Conservation (phyloP, 2,888 invertebrate genomes). For the Apotomis capreana region DNA sequence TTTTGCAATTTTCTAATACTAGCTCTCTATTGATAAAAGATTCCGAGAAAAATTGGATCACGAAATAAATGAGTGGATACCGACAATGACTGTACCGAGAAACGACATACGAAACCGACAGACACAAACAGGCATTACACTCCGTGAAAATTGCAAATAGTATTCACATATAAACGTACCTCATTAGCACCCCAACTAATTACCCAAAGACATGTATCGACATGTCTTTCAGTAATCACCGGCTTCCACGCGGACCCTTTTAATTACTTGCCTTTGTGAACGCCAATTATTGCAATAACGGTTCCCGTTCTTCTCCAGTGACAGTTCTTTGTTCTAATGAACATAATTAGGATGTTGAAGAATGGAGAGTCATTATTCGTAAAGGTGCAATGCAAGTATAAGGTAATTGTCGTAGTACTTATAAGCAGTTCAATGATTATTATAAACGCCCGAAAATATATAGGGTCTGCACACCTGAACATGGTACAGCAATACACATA, state of each 20-base stretch:
- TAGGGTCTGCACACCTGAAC: not conserved
- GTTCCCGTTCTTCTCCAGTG: constrained; percentile 60
- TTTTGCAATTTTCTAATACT: too few relatives aligned
- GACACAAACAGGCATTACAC: not conserved
- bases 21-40: too few relatives aligned
- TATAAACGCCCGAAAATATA: not conserved
- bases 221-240: constrained; percentile 62
- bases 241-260: constrained; percentile 73
- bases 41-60: too few relatives aligned
- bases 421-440: not conserved
- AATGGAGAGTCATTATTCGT: constrained; percentile 24
- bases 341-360: constrained; percentile 52
- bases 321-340: constrained; percentile 57
- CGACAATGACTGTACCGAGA: too few relatives aligned
- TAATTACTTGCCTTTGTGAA: constrained; percentile 68
- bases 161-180: not conserved
- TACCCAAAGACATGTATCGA: constrained; percentile 39
- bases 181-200: constrained; percentile 33
- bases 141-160: too few relatives aligned
- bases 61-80: too few relatives aligned
- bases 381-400: constrained; percentile 9
- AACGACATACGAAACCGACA: not conserved
- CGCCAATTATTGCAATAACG: constrained; percentile 77
- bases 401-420: not conserved
- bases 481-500: too few relatives aligned